Percentiles rank a stretch among this genome's conserved stretches.
Evolutionary conservation across 2,888 invertebrate genomes (phyloP).

Genomic region (Pollenia amentaria): DNA sequence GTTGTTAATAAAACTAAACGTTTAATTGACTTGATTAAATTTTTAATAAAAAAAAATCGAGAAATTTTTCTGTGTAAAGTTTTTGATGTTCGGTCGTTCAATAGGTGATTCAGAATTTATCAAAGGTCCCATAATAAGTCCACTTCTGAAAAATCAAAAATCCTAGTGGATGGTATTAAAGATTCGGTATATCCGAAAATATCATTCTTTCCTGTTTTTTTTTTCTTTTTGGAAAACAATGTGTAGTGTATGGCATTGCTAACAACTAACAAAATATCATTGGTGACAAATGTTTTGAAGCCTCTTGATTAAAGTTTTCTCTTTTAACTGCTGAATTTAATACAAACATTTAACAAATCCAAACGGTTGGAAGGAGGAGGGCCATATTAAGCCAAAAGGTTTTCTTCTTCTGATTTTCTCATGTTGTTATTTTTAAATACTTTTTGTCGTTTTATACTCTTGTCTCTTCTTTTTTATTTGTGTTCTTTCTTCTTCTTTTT

Average conservation of each 20-base stretch:
- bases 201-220: constrained; percentile 4
- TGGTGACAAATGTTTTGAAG: constrained; percentile 74
- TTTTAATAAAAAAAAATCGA: no score
- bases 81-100: no score
- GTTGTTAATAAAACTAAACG: no score
- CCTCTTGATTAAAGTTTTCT: constrained; percentile 66
- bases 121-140: no score
- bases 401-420: constrained; percentile 9
- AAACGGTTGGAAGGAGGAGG: constrained; percentile 35
- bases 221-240: not conserved
- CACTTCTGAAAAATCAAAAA: no score
- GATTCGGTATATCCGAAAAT: not conserved
- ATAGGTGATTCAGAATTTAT: no score
- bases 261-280: constrained; percentile 68
- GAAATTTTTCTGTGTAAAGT: no score
- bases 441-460: not conserved
- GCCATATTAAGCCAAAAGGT: constrained; percentile 61
- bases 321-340: constrained; percentile 61
- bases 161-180: no score
- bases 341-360: constrained; percentile 58
- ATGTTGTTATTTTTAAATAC: constrained; percentile 32
- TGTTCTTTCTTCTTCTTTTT: not conserved
- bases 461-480: constrained; percentile 1
- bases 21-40: no score
- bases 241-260: constrained; percentile 38